Base-by-base conservation (phyloP, 1,140 invertebrate species). In the Brachionus asplanchnoidis region DNA sequence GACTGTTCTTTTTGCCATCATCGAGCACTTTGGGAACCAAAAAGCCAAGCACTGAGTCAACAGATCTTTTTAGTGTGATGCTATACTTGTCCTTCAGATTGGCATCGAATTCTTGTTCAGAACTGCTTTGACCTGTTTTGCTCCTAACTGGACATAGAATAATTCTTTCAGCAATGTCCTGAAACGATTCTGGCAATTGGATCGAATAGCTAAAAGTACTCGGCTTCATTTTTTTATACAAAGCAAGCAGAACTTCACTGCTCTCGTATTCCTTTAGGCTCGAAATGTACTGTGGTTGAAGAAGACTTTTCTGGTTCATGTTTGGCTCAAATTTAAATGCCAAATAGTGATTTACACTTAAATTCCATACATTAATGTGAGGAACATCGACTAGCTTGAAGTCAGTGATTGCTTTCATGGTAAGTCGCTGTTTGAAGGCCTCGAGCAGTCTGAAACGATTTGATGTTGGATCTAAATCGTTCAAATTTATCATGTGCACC, bases 311-410 rank as follows among this genome's bases (percentile, higher is more conserved):
- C 17, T 73, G 12, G 17, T 36, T 73, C 17, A 42, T 20, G 42
- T 40, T 73, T 20, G 68, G 32, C n/a, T 73, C 68, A 73, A 73
- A 73, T 73, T 73, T 73, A 73, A 73, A 40, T 20, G 40, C 36
- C 36, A 73, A 42, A 17, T 17, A 40, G 6, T 17, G 5, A 1
- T 42, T 44, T 20, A 73, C 7, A 20, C 23, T 73, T 4, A 28
- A 1, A 8, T 11, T 42, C 68, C 68, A 73, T 20, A 20, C 14
- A 42, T 68, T 44, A 20, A 73, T 20, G 8, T 14, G 20, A 5
- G 14, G 3, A 42, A n/a, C 17, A 5, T 73, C 17, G 36, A 17
- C 4, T 1, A 40, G 12, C 8, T 73, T 73, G 4, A 73, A 42
- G 6, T 73, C 68, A 42, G 17, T 73, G 11, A 73, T 42, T 20